Percentiles rank a stretch among this genome's conserved stretches.
Conservation (phyloP, 2,797 vertebrate species). For the Ctenosaura bakeri region DNA sequence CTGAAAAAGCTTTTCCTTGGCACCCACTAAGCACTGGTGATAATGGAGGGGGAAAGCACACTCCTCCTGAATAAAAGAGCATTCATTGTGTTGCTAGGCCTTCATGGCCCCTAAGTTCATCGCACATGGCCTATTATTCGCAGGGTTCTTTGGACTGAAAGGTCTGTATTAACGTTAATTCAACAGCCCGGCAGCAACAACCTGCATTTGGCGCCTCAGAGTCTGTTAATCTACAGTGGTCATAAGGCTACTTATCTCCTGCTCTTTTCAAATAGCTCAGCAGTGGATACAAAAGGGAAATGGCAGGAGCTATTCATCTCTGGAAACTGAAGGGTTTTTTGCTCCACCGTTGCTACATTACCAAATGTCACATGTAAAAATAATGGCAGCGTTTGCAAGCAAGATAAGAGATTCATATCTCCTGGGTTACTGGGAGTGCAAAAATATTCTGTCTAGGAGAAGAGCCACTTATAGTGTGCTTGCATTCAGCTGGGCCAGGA, state of each 20-base stretch:
- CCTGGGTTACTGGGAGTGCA: constrained; percentile 44
- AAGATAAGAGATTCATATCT: constrained; percentile 53
- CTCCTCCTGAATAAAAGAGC: constrained; percentile 42
- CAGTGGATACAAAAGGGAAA: constrained; percentile 69
- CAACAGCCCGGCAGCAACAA: constrained; percentile 66
- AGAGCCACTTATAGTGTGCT: constrained; percentile 35
- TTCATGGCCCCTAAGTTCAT: constrained; percentile 48
- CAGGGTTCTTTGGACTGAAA: constrained; percentile 62
- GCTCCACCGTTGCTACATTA: constrained; percentile 51
- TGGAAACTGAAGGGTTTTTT: neutral
- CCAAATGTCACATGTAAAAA: constrained; percentile 65
- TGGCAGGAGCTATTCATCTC: constrained; percentile 69
- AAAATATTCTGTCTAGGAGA: constrained; percentile 49
- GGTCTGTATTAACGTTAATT: constrained; percentile 66
- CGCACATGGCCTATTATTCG: constrained; percentile 41
- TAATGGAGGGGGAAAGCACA: neutral
- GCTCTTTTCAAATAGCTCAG: constrained; percentile 71
- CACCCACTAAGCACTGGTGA: constrained; percentile 40
- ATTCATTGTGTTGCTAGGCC: constrained; percentile 49
- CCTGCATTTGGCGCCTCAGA: constrained; percentile 1
- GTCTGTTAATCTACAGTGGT: constrained; percentile 71
- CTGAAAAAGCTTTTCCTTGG: neutral
- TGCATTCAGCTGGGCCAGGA: neutral
- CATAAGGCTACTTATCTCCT: constrained; percentile 75
- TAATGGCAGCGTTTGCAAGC: constrained; percentile 59